These are phyloP conservation scores for Cottoperca gobio DNA, from an alignment of 2,797 vertebrate genomes.

Conservation along the genomic window DNA sequence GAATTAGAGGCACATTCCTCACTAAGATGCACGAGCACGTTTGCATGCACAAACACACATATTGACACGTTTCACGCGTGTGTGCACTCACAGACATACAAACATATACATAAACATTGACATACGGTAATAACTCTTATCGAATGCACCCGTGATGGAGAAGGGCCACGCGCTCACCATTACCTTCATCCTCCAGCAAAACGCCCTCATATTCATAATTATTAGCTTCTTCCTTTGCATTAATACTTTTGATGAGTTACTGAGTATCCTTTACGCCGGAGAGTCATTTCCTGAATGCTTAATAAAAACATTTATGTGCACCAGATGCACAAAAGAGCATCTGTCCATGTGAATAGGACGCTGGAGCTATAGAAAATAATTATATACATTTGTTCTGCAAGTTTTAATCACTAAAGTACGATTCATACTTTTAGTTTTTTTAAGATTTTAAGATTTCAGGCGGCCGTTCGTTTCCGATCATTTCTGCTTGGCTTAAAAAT, in stretches of 20 bases:
- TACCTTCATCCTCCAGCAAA: constrained; percentile 25
- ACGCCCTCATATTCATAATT: constrained; percentile 27
- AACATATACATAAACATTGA: constrained; percentile 27
- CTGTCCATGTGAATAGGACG: background rate
- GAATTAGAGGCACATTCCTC: constrained; percentile 62
- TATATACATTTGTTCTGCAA: no score
- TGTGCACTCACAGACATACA: constrained; percentile 23
- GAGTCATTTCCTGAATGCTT: constrained; percentile 12
- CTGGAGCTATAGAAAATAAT: background rate
- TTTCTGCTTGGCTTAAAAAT: background rate
- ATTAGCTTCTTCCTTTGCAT: background rate
- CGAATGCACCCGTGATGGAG: constrained; percentile 25
- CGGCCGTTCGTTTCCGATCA: background rate
- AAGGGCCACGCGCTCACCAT: constrained; percentile 11
- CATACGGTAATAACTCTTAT: constrained; percentile 42
- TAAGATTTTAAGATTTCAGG: background rate
- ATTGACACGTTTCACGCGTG: constrained; percentile 44
- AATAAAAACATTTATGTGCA: background rate
- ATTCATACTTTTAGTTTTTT: no score
- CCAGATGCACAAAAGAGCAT: background rate
- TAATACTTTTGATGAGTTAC: background rate
- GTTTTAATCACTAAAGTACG: background rate
- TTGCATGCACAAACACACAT: constrained; percentile 41
- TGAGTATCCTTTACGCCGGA: constrained; percentile 4
- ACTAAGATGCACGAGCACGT: constrained; percentile 51